Conservation (phyloP, 1,140 invertebrate species). For the Bombus confusus region DNA sequence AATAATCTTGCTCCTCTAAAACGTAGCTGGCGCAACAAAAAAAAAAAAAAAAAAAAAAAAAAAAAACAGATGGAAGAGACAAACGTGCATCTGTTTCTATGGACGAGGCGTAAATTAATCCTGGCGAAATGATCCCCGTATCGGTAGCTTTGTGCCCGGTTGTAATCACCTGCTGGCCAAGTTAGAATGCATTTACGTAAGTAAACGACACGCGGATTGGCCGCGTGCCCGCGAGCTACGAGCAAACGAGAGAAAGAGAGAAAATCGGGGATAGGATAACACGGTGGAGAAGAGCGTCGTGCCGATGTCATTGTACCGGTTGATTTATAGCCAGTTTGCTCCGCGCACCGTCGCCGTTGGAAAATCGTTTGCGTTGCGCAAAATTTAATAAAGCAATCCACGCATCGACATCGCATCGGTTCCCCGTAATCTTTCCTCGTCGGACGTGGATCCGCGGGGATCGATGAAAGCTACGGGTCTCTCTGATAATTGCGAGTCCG, state of each 20-base stretch:
- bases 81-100: neutral
- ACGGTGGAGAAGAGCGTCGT: conserved; percentile 46
- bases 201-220: conserved; percentile 59
- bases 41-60: no score
- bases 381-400: conserved; percentile 75
- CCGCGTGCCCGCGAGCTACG: conserved; percentile 41
- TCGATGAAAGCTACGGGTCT: conserved; percentile 51
- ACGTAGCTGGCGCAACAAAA: no score
- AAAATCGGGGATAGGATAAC: conserved; percentile 30
- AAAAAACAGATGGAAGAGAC: neutral
- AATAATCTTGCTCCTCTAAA: no score
- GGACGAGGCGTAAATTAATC: neutral
- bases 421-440: conserved; percentile 63
- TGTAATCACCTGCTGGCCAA: conserved; percentile 44
- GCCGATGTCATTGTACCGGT: conserved; percentile 67
- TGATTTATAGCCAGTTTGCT: conserved; percentile 67
- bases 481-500: conserved; percentile 47
- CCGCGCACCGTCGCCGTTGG: conserved; percentile 42
- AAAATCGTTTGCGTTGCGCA: conserved; percentile 73
- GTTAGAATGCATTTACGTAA: conserved; percentile 66
- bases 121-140: conserved; percentile 35
- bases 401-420: conserved; percentile 68
- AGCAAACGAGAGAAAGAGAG: conserved; percentile 17
- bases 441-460: conserved; percentile 29
- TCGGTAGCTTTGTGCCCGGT: conserved; percentile 36